phyloP scores from a whole-genome alignment of 2,888 invertebrate genomes.

The Syritta pipiens region DNA sequence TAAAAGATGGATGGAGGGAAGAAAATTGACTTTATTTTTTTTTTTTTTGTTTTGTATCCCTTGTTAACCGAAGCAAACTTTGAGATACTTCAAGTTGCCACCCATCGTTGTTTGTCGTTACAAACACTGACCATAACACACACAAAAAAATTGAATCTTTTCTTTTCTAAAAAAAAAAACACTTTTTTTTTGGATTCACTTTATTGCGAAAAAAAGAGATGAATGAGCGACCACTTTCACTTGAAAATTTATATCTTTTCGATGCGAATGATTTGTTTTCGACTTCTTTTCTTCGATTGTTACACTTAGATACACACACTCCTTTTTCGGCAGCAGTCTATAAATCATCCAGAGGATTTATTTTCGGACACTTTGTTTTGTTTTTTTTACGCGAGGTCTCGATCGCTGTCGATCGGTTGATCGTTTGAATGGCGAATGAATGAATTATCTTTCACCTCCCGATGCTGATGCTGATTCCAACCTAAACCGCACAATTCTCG shows the following conservation, averaged over 20 bases:
- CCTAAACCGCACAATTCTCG: constrained; percentile 13
- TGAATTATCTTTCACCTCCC: constrained; percentile 5
- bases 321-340: not conserved
- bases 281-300: constrained; percentile 1
- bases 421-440: no score
- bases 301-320: constrained; percentile 2
- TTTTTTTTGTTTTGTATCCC: not conserved
- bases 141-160: constrained; percentile 53
- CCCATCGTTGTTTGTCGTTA: constrained; percentile 8
- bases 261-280: constrained; percentile 35
- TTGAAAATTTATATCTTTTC: constrained; percentile 48
- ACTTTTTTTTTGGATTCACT: constrained; percentile 23
- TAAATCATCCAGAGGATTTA: not conserved
- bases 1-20: constrained; percentile 19
- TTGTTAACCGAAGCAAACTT: constrained; percentile 12
- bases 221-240: constrained; percentile 59
- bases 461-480: no score
- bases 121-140: constrained; percentile 30
- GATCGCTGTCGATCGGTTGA: not conserved
- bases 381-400: not conserved
- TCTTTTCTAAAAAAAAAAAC: constrained; percentile 51
- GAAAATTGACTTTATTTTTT: not conserved
- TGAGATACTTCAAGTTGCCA: constrained; percentile 30
- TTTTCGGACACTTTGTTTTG: no score
- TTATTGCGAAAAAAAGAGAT: constrained; percentile 25